Base-by-base conservation (phyloP, 2,797 vertebrate species). In the Gephyroberyx darwinii region DNA sequence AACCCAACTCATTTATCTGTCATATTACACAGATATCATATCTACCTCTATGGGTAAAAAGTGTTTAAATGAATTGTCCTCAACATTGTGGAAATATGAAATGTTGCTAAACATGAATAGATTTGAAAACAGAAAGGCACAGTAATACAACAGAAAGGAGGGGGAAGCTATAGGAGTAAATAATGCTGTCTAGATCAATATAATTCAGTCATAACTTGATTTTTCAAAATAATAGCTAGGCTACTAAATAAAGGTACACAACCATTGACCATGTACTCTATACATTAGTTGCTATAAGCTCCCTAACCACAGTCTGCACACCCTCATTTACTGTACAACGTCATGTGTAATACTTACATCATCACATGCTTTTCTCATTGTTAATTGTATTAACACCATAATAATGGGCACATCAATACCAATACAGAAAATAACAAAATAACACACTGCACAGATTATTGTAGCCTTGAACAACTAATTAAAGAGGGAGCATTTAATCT, bases 1-100 rank as follows among this genome's bases (percentile, higher is more conserved):
- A 94, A 93, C 92, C 90, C 91, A 58, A 91, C 92, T 93, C 91
- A 88, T 93, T 92, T 93, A 93, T 93, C 86, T 92, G 90, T 91
- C 89, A 92, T 87, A 92, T 93, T 91, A 92, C 89, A 92, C 85
- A 83, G 74, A 90, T 90, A 86, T 83, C 79, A 74, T 81, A 85
- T 90, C 89, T 88, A 90, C 89, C 87, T 87, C 88, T 51, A 52
- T 75, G 82, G 64, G 55, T 82, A 80, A 74, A 84, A 85, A 78
- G 30, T 63, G 16, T 64, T 60, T 17, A 17, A 60, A 59, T 45
- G 31, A 72, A 78, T 80, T 74, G 69, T 80, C n/a, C 45, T 71
- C 26, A 58, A 65, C 19, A 67, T 56, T 48, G 48, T 69, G 16
- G 51, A 78, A 65, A 69, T 54, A 73, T 2, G 8, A 60, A n/a